Evolutionary conservation across 2,888 invertebrate genomes (phyloP).

Genomic region (Epiperipatus broadwayi): DNA sequence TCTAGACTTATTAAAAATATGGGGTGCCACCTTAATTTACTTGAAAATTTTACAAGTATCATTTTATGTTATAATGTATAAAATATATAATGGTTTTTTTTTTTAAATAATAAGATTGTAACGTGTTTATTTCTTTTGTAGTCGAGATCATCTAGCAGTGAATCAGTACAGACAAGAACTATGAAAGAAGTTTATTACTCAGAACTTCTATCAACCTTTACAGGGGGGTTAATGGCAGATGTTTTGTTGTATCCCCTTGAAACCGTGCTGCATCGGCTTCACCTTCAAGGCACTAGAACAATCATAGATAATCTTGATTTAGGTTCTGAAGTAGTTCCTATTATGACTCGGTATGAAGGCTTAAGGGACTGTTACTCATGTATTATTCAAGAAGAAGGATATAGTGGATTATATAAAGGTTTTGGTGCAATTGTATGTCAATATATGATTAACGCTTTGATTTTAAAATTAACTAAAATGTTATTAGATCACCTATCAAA

Average conservation of each 20-base stretch:
- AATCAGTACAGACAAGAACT: no score
- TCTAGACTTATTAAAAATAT: no score
- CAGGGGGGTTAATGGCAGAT: conserved; percentile 65
- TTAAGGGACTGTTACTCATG: conserved; percentile 72
- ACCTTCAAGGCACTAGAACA: conserved; percentile 81
- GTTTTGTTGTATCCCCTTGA: conserved; percentile 79
- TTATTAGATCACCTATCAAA: no score
- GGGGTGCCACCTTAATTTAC: no score
- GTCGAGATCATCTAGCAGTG: no score
- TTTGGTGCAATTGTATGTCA: conserved; percentile 83
- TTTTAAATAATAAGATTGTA: no score
- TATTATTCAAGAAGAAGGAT: conserved; percentile 65
- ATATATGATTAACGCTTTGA: conserved; percentile 62
- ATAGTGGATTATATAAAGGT: conserved; percentile 79
- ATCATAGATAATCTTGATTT: conserved; percentile 92
- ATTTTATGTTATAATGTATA: no score
- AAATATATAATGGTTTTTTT: no score
- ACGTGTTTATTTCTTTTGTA: no score
- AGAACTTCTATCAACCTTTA: no score
- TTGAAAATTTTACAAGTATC: no score
- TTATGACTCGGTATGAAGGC: conserved; percentile 77
- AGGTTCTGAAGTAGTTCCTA: conserved; percentile 74
- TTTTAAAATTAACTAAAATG: conserved; percentile 50
- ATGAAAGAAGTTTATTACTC: no score
- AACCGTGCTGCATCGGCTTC: conserved; percentile 63